Base-by-base conservation (phyloP, 37 sponge, comb jelly and placozoan species). In the Diacarnus erythraeanus region DNA sequence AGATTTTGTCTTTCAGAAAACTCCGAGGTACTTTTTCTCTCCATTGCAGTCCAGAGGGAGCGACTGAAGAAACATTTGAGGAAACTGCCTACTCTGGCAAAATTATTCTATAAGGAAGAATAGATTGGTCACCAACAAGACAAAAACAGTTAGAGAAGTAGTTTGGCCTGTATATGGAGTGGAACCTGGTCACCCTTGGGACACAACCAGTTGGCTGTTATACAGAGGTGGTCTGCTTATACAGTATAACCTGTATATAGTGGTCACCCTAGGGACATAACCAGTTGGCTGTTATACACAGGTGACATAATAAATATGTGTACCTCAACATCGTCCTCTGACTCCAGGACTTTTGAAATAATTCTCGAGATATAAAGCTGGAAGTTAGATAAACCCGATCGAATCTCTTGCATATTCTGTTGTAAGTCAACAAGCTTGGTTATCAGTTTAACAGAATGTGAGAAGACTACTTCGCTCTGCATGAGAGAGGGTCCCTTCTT, bases 391-490 rank as follows among this genome's bases (percentile, higher is more conserved):
- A 71, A 18, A 41, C 40, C 41, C 15, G 71, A 59, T 12, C 35
- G 23, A 30, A 70, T 26, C 2, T 26, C 0, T 0, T 26, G 44
- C 42, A 34, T 9, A 40, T 69, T 34, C 27, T 1, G 30, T 38
- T 34, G 42, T 10, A 25, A 25, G 26, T 37, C 42, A 27, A 80
- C 26, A 25, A 80, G 40, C 0, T 37, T 34, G 25, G 59, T 41
- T 20, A 80, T 47, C 30, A 71, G n/a, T 27, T 70, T 38, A 1
- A 57, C 71, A 15, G 57, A 21, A 22, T 60, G 25, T 40, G 65
- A 61, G 65, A 31, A 64, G 31, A 82, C 33, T 17, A 64, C 54
- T 44, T 82, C 82, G 40, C 42, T 47, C 82, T 82, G 84, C 6
- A 38, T 31, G 35, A 31, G 37, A n/a, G 41, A n/a, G 5, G 77